Percentiles rank a stretch among this genome's conserved stretches.
phyloP scores from a whole-genome alignment of 2,888 invertebrate species.

The Dromius quadrimaculatus region DNA sequence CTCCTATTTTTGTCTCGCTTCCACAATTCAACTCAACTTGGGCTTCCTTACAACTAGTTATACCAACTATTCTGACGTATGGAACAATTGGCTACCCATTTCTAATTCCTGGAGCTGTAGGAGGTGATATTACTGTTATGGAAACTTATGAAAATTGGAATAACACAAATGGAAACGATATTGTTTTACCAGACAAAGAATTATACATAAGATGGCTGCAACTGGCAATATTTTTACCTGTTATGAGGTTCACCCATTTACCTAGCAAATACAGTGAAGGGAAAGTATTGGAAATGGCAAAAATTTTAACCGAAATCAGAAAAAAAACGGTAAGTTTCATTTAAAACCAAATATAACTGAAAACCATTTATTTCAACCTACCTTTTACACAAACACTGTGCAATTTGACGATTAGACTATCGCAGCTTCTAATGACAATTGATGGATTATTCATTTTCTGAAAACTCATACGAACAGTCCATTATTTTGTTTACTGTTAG shows the following conservation, averaged over 20 bases:
- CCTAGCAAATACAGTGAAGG: constrained; percentile 91
- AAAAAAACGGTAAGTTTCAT: constrained; percentile 77
- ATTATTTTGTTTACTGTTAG: too few species aligned
- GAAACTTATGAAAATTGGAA: constrained; percentile 68
- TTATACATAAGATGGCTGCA: constrained; percentile 92
- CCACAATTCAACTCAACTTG: constrained; percentile 90
- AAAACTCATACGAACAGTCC: too few species aligned
- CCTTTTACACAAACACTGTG: too few species aligned
- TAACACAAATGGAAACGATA: constrained; percentile 66
- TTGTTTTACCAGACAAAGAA: constrained; percentile 79
- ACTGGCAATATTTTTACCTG: constrained; percentile 89
- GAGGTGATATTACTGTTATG: constrained; percentile 84
- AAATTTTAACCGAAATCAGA: constrained; percentile 78
- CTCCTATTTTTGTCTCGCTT: constrained; percentile 87
- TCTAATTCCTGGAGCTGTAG: constrained; percentile 93
- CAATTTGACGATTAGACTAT: too few species aligned
- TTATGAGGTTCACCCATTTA: constrained; percentile 90
- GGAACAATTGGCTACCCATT: constrained; percentile 94
- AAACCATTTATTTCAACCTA: too few species aligned
- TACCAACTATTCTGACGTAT: constrained; percentile 88
- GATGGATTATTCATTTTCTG: too few species aligned
- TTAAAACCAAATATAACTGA: too few species aligned
- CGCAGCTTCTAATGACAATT: too few species aligned
- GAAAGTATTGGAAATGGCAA: constrained; percentile 81
- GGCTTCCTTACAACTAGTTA: constrained; percentile 78